Evolutionary conservation across 2,797 vertebrate species (phyloP).

Genomic region (Sebastes trivittatus): DNA sequence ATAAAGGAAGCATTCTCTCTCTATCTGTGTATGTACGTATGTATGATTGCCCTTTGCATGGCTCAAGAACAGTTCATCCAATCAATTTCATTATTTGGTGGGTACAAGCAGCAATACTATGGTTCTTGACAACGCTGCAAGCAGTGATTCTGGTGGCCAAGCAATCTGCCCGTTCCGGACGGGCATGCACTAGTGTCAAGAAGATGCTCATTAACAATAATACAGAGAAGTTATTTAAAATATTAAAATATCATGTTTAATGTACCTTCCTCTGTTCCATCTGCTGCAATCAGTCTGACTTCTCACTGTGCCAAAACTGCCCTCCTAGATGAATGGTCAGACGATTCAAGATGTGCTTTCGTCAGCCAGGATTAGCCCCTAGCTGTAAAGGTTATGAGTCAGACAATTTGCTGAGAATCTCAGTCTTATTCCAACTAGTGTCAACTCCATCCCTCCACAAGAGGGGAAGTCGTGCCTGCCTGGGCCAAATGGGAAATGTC

Average conservation of each 20-base stretch:
- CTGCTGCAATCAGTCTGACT: not conserved
- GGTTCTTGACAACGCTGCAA: too few species aligned
- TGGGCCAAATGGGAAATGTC: constrained; percentile 60
- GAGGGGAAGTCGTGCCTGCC: constrained; percentile 46
- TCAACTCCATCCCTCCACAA: constrained; percentile 53
- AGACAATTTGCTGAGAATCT: constrained; percentile 50
- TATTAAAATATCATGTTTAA: not conserved
- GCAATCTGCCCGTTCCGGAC: too few species aligned
- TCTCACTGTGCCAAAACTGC: not conserved
- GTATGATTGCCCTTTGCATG: too few species aligned
- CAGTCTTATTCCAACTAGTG: constrained; percentile 52
- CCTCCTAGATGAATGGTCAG: constrained; percentile 14
- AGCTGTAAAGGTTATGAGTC: constrained; percentile 59
- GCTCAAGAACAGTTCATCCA: too few species aligned
- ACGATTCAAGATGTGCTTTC: constrained; percentile 35
- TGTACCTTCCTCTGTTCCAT: not conserved
- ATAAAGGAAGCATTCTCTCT: too few species aligned
- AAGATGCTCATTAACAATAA: not conserved
- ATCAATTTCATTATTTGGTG: too few species aligned
- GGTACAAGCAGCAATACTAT: too few species aligned
- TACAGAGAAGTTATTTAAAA: not conserved
- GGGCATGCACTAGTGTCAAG: not conserved
- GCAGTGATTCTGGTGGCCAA: too few species aligned
- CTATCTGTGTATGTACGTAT: too few species aligned
- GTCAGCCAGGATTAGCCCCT: constrained; percentile 45